Conservation (phyloP, 2,797 vertebrate species). For the Antrozous pallidus region DNA sequence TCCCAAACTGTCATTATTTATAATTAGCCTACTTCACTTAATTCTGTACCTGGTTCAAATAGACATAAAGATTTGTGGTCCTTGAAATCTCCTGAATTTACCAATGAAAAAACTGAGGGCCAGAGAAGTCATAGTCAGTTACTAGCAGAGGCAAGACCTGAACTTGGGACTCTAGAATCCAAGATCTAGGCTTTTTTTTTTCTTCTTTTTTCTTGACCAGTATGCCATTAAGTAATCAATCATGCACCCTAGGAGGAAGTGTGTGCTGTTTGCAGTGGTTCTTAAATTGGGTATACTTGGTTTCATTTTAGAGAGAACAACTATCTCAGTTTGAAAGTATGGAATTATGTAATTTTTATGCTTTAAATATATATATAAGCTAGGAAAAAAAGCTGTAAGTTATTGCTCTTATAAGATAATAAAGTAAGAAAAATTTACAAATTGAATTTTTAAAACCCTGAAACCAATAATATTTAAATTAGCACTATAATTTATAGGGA, state of each 20-base stretch:
- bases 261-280: not conserved
- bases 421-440: slow-evolving; percentile 18
- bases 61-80: not conserved
- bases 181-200: not conserved
- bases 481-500: not conserved
- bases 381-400: not conserved
- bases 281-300: not conserved
- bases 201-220: not conserved
- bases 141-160: not conserved
- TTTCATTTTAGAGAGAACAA: not conserved
- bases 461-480: slow-evolving; percentile 24
- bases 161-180: not conserved
- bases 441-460: not conserved
- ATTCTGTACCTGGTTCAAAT: not conserved
- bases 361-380: not conserved
- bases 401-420: not conserved
- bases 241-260: not conserved
- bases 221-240: not conserved
- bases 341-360: not conserved
- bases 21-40: not conserved
- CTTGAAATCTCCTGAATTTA: not conserved
- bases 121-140: not conserved
- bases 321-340: not conserved
- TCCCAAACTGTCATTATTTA: not conserved
- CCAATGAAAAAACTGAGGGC: not conserved